Evolutionary conservation across 2,888 invertebrate genomes (phyloP).

Genomic region (Drosophila crucigera): DNA sequence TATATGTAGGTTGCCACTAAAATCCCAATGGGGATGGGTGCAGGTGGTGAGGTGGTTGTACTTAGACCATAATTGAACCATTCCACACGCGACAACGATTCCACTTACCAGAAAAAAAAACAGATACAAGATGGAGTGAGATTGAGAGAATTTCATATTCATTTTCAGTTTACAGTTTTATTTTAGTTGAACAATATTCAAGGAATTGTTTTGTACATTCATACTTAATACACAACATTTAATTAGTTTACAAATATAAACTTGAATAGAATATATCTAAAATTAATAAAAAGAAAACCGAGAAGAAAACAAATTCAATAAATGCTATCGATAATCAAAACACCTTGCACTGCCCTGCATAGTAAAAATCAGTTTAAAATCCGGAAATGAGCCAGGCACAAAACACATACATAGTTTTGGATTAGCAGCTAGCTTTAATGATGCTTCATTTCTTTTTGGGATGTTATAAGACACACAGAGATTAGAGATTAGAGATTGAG

Average conservation of each 20-base stretch:
- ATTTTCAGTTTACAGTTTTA: conserved; percentile 40
- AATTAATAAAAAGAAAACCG: conserved; percentile 14
- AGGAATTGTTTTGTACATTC: conserved; percentile 55
- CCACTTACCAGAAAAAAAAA: not conserved
- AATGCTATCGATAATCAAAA: conserved; percentile 39
- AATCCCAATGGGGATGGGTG: conserved; percentile 7
- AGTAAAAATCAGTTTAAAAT: conserved; percentile 24
- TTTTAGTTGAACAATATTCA: conserved; percentile 60
- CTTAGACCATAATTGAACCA: conserved; percentile 20
- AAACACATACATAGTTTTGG: conserved; percentile 28
- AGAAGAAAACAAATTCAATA: conserved; percentile 24
- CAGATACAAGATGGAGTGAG: not conserved
- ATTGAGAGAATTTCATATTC: conserved; percentile 9
- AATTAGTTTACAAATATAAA: conserved; percentile 47
- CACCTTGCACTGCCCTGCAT: conserved; percentile 7
- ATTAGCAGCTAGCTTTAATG: not conserved
- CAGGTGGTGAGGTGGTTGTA: not conserved
- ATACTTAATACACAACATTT: conserved; percentile 77
- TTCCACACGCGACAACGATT: conserved; percentile 7
- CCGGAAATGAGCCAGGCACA: conserved; percentile 34
- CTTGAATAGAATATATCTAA: conserved; percentile 38
- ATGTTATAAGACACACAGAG: conserved; percentile 38
- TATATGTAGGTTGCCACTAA: not conserved
- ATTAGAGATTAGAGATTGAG: not conserved
- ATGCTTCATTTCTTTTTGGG: conserved; percentile 13